Evolutionary conservation across 2,888 invertebrate genomes (phyloP).

Genomic region (Ethmia dodecea): DNA sequence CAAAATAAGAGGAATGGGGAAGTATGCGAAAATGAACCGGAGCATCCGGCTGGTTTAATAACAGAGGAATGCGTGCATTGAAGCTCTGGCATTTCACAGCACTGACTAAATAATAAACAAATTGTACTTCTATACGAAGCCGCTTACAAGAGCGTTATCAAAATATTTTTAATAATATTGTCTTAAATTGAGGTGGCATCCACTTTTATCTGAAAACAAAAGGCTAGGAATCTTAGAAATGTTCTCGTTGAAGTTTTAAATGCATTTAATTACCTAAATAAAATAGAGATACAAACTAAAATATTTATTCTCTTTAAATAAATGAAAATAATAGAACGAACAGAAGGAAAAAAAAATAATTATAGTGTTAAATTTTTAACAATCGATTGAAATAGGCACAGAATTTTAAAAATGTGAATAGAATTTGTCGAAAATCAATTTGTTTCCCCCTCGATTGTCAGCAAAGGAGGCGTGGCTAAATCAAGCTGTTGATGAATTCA

Average conservation of each 20-base stretch:
- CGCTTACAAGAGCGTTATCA: constrained; percentile 39
- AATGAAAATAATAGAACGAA: too few relatives aligned
- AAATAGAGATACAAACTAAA: too few relatives aligned
- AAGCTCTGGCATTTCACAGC: constrained; percentile 52
- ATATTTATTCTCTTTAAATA: too few relatives aligned
- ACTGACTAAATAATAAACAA: constrained; percentile 59
- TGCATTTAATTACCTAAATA: background rate
- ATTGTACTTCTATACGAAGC: constrained; percentile 52
- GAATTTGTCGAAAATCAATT: constrained; percentile 51
- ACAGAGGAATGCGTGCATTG: constrained; percentile 61
- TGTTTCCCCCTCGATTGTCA: constrained; percentile 60
- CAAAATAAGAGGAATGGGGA: too few relatives aligned
- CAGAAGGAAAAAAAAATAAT: too few relatives aligned
- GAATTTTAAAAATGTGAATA: constrained; percentile 3
- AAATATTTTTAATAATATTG: constrained; percentile 25
- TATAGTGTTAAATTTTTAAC: too few relatives aligned
- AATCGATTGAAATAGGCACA: too few relatives aligned
- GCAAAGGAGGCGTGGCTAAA: constrained; percentile 49
- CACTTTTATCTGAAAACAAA: too few relatives aligned
- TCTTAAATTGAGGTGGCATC: too few relatives aligned
- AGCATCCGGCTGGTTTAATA: constrained; percentile 57
- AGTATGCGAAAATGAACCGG: too few relatives aligned
- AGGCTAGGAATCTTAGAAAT: too few relatives aligned
- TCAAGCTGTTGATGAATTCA: constrained; percentile 72
- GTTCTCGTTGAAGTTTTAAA: background rate